A percentile compares a stretch with the other conserved stretches of the same genome.
These are phyloP conservation scores for Sebastes iracundus DNA, from an alignment of 2,797 vertebrate species.

Conservation along the genomic window DNA sequence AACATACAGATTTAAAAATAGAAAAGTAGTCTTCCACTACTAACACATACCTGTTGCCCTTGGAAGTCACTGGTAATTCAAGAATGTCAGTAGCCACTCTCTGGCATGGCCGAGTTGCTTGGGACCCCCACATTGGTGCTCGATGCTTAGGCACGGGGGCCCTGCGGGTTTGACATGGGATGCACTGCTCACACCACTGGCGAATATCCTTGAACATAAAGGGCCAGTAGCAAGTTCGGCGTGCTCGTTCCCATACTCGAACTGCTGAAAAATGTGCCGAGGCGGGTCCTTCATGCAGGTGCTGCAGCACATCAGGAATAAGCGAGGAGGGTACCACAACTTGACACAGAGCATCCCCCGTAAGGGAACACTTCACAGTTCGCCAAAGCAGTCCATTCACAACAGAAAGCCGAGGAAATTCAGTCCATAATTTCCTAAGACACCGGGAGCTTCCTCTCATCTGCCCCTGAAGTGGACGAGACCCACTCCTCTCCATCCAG, in stretches of 20 bases:
- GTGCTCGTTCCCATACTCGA: too few relatives aligned
- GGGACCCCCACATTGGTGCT: not conserved
- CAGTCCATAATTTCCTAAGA: too few relatives aligned
- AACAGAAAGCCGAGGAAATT: too few relatives aligned
- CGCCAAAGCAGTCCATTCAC: too few relatives aligned
- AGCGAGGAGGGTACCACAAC: not conserved
- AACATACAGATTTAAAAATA: not conserved
- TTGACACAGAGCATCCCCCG: not conserved
- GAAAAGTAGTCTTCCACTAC: not conserved
- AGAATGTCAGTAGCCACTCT: not conserved
- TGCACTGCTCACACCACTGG: constrained; percentile 32
- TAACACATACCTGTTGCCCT: not conserved
- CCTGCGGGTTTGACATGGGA: constrained; percentile 12
- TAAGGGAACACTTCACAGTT: not conserved
- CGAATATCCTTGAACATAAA: constrained; percentile 4
- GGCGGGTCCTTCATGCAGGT: not conserved
- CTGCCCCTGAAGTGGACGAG: too few relatives aligned
- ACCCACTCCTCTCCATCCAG: too few relatives aligned
- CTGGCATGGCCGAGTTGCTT: not conserved
- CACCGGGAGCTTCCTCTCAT: too few relatives aligned
- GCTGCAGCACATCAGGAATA: not conserved
- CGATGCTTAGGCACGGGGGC: not conserved
- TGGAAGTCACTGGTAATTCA: not conserved
- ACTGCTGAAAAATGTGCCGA: too few relatives aligned
- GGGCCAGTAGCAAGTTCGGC: too few relatives aligned